Base-by-base conservation (phyloP, 2,113 vertebrate genomes). In the Syrrhaptes paradoxus region DNA sequence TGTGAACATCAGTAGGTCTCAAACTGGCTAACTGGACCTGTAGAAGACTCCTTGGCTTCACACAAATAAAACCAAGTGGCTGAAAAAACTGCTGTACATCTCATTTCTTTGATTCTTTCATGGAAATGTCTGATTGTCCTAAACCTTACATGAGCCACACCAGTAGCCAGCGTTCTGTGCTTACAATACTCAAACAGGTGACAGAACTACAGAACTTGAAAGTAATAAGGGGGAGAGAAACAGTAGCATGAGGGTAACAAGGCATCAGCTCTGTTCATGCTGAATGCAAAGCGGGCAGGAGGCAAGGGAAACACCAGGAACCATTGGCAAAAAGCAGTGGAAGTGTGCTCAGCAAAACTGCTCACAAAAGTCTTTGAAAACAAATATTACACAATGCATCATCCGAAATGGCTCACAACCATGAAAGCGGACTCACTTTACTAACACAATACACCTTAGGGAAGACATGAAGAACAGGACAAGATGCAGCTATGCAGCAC, bases 401-500 rank as follows among this genome's bases (percentile, higher is more conserved):
- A 83, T 14, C 66, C 78, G 73, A 74, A 83, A 73, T 67, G 25
- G 88, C 62, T 92, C 85, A 95, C 20, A 67, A 89, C 54, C 70
- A 93, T 2, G 10, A 65, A 87, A 82, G 76, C 80, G 3, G 82
- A 61, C 43, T 85, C 19, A 1, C 59, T 93, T 92, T 71, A 55
- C 95, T 90, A 92, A 67, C 80, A 96, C 92, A 77, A 58, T 34
- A 89, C 87, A 54, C 51, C 72, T 86, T 4, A 65, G 51, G 22
- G 24, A 38, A 67, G 28, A 62, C 62, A 84, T 1, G 1, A 51
- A 86, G 77, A 65, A 78, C 79, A 67, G 54, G 54, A 86, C 76
- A 54, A 46, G 66, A 78, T 36, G 45, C 68, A 89, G 82, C 90
- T 90, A 13, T 1, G 32, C 54, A 90, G 85, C 71, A 74, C 85